A percentile compares a stretch with the other conserved stretches of the same genome.
phyloP scores from a whole-genome alignment of 2,113 vertebrate species.

The Edolisoma coerulescens region DNA sequence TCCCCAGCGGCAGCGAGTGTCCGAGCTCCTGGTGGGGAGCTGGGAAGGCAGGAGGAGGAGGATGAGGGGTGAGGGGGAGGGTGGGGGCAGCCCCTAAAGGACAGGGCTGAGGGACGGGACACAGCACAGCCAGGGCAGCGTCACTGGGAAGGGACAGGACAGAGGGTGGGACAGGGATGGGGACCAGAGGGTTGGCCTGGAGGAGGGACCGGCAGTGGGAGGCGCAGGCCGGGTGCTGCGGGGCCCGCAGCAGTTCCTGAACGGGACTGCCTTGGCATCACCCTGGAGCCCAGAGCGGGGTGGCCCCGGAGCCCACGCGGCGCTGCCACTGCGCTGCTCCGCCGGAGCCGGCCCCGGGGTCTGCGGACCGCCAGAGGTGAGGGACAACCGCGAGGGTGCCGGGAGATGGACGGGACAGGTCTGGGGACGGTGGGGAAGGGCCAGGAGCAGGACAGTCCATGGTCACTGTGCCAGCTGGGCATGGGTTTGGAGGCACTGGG shows the following conservation, averaged over 20 bases:
- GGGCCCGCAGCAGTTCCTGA: neutral
- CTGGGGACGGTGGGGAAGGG: neutral
- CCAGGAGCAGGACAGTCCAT: rapidly evolving
- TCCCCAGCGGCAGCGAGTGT: neutral
- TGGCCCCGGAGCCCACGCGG: rapidly evolving
- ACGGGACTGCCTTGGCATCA: neutral
- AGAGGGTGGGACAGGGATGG: neutral
- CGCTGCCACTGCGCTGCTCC: neutral
- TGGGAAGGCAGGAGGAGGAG: neutral
- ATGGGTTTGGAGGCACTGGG: neutral
- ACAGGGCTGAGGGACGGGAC: neutral
- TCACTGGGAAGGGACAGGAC: neutral
- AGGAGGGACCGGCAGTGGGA: conserved; percentile 53
- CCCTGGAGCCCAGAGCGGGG: neutral
- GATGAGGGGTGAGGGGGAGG: neutral
- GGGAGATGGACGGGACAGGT: neutral
- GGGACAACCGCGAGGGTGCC: neutral
- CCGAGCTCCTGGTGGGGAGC: rapidly evolving
- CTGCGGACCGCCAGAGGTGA: neutral
- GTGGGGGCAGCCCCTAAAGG: neutral
- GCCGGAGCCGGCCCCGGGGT: neutral
- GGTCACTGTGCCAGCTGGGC: rapidly evolving
- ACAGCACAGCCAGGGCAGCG: neutral
- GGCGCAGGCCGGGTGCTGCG: neutral
- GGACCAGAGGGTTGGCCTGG: neutral